Conservation (phyloP, 2,113 vertebrate genomes). For the Oryzias curvinotus region DNA sequence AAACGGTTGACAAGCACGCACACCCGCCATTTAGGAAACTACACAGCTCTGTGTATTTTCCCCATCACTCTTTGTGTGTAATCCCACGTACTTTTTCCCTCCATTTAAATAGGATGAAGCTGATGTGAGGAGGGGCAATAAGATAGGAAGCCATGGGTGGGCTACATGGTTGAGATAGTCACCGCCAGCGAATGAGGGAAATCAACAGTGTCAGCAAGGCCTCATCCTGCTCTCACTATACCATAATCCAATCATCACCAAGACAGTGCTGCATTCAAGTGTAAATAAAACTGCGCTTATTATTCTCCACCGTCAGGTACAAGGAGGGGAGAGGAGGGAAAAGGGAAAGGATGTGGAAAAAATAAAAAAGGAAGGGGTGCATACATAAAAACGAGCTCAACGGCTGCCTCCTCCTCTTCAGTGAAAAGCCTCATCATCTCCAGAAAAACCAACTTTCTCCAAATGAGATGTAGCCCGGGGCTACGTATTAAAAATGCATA, state of each 20-base stretch:
- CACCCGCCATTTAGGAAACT: slow-evolving; percentile 34
- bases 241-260: slow-evolving; percentile 72
- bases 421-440: slow-evolving; percentile 90
- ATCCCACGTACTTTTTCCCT: slow-evolving; percentile 36
- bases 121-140: slow-evolving; percentile 39
- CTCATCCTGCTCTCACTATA: slow-evolving; percentile 64
- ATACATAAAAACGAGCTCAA: slow-evolving; percentile 68
- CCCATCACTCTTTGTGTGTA: slow-evolving; percentile 45
- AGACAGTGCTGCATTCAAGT: slow-evolving; percentile 83
- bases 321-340: slow-evolving; percentile 71
- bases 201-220: slow-evolving; percentile 72
- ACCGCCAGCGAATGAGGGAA: slow-evolving; percentile 62
- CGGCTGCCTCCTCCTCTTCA: slow-evolving; percentile 80
- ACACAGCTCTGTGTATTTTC: slow-evolving; percentile 19
- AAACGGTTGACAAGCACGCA: slow-evolving; percentile 46
- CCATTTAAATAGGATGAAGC: slow-evolving; percentile 46
- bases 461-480: slow-evolving; percentile 93
- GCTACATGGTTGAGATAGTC: slow-evolving; percentile 60
- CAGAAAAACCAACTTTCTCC: slow-evolving; percentile 86
- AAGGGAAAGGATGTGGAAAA: slow-evolving; percentile 2
- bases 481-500: slow-evolving; percentile 98
- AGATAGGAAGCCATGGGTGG: slow-evolving; percentile 55
- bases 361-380: slow-evolving; percentile 12
- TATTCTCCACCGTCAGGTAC: slow-evolving; percentile 79
- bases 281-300: slow-evolving; percentile 89